Evolutionary conservation across 2,888 invertebrate genomes (phyloP).

Genomic region (Lithodes maja): DNA sequence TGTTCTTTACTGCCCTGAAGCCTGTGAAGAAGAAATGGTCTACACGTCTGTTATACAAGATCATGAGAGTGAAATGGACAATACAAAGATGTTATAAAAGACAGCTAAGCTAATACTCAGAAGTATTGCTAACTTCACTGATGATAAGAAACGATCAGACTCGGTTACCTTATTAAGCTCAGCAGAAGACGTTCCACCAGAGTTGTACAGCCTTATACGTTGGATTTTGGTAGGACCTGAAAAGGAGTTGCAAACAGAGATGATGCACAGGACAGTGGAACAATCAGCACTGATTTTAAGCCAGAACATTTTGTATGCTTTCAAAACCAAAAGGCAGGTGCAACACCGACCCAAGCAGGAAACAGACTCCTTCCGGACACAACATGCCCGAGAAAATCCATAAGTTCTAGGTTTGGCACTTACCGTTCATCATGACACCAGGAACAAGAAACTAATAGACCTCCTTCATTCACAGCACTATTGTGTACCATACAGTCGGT

Average conservation of each 20-base stretch:
- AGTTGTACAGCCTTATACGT: slow-evolving; percentile 17
- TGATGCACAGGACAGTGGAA: background rate
- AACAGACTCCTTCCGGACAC: slow-evolving; percentile 8
- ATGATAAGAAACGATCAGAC: background rate
- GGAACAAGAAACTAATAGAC: slow-evolving; percentile 43
- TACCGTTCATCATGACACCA: slow-evolving; percentile 46
- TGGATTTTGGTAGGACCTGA: slow-evolving; percentile 29
- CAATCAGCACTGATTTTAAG: background rate
- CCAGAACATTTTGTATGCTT: slow-evolving; percentile 33
- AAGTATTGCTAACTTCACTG: background rate
- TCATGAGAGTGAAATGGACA: background rate
- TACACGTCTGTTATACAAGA: background rate
- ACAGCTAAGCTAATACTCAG: slow-evolving; percentile 23
- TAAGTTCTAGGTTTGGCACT: slow-evolving; percentile 49
- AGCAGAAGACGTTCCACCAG: slow-evolving; percentile 3
- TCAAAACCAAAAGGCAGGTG: slow-evolving; percentile 22
- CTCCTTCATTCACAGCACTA: slow-evolving; percentile 37
- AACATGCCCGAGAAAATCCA: slow-evolving; percentile 9
- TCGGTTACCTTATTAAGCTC: background rate
- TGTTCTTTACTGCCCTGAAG: slow-evolving; percentile 1
- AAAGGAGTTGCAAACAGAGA: slow-evolving; percentile 10
- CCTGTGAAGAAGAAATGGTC: slow-evolving; percentile 14
- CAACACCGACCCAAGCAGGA: slow-evolving; percentile 6
- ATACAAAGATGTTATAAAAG: slow-evolving; percentile 22
- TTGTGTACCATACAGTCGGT: slow-evolving; percentile 37